Evolutionary conservation across 2,888 invertebrate species (phyloP).

Genomic region (Calliphora vomitoria): DNA sequence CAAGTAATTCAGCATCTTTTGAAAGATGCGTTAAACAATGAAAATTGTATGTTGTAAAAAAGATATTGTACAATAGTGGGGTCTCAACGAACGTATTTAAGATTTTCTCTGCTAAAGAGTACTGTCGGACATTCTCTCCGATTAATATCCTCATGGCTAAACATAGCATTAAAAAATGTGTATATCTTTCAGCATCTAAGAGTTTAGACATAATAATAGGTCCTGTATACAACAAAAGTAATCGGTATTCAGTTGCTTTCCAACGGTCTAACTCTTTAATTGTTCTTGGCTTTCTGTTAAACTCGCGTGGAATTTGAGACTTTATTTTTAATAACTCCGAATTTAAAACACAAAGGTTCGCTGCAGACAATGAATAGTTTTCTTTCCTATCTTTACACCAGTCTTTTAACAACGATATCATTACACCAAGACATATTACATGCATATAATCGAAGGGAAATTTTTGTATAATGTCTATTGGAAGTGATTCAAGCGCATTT

Average conservation of each 20-base stretch:
- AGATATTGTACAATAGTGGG: not conserved
- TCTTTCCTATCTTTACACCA: slow-evolving; percentile 29
- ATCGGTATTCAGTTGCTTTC: not conserved
- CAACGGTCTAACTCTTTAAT: not conserved
- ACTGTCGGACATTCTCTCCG: not conserved
- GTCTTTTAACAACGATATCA: not conserved
- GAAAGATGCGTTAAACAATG: not conserved
- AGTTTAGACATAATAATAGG: not conserved
- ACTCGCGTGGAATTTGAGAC: not conserved
- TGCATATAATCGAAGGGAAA: slow-evolving; percentile 47
- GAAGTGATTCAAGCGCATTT: slow-evolving; percentile 1
- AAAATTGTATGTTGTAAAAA: not conserved
- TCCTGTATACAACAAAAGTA: not conserved
- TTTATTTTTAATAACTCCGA: not conserved
- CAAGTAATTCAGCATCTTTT: not conserved
- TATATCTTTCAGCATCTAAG: not conserved
- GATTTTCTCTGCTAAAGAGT: not conserved
- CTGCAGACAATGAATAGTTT: not conserved
- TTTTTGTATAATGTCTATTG: slow-evolving; percentile 3
- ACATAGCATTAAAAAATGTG: not conserved
- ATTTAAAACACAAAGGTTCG: not conserved
- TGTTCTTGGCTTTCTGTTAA: slow-evolving; percentile 9
- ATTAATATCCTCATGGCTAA: not conserved
- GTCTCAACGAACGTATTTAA: not conserved
- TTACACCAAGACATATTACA: slow-evolving; percentile 38